phyloP scores from a whole-genome alignment of 2,113 vertebrate species.

The Centropus bengalensis region DNA sequence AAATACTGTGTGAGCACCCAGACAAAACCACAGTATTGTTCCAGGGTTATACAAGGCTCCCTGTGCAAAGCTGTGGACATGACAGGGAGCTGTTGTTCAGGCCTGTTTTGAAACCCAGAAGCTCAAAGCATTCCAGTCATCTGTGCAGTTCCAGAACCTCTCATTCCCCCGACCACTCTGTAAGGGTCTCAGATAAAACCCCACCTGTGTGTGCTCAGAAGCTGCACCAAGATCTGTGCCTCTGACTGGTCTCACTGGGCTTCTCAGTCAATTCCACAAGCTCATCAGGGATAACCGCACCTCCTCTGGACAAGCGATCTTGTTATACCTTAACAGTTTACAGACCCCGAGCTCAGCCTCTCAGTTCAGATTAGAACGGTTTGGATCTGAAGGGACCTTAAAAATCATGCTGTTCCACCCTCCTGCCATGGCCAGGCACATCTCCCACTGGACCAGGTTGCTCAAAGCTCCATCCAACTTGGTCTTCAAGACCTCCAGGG shows the following conservation, averaged over 20 bases:
- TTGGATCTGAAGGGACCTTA: too few relatives aligned
- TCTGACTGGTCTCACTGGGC: not conserved
- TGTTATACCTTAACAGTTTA: not conserved
- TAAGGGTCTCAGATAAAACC: not conserved
- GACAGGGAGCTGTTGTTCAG: not conserved
- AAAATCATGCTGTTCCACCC: too few relatives aligned
- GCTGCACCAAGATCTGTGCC: not conserved
- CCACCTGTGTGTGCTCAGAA: accelerated
- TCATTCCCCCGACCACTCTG: too few relatives aligned
- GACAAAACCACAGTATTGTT: not conserved
- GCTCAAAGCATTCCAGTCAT: not conserved
- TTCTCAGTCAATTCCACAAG: not conserved
- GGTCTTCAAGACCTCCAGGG: too few relatives aligned
- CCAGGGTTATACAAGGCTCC: not conserved
- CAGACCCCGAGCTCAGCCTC: not conserved
- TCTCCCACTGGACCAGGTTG: too few relatives aligned
- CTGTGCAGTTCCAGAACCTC: not conserved
- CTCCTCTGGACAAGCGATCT: not conserved
- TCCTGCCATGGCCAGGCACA: too few relatives aligned
- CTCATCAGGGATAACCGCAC: not conserved
- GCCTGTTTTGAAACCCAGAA: not conserved
- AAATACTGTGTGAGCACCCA: not conserved
- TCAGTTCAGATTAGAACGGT: not conserved
- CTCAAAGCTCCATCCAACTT: too few relatives aligned
- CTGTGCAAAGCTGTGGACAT: not conserved